Percentiles rank a stretch among this genome's conserved stretches.
phyloP scores from a whole-genome alignment of 2,113 vertebrate genomes.

The Myiozetetes cayanensis region DNA sequence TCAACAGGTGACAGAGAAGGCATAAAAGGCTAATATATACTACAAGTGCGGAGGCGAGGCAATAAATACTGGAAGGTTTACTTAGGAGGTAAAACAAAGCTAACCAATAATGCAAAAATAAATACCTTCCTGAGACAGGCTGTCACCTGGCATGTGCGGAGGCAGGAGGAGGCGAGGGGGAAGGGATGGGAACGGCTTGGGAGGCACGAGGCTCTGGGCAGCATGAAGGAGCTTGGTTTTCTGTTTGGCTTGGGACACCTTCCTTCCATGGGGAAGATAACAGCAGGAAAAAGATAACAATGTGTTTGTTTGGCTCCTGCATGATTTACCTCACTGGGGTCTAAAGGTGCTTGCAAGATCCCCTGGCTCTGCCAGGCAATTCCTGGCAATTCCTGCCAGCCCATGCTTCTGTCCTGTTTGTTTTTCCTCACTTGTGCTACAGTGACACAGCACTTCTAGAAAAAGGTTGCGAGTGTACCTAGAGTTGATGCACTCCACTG shows the following conservation, averaged over 20 bases:
- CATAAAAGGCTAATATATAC: constrained; percentile 78
- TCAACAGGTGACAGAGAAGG: constrained; percentile 87
- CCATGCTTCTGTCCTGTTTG: rapidly evolving
- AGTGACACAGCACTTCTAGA: background rate
- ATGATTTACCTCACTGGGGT: background rate
- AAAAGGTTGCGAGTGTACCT: rapidly evolving
- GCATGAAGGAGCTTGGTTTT: background rate
- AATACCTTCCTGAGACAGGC: constrained; percentile 54
- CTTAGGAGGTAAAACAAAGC: constrained; percentile 68
- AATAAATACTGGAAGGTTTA: constrained; percentile 67
- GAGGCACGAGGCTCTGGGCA: background rate
- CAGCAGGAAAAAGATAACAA: background rate
- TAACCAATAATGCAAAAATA: constrained; percentile 60
- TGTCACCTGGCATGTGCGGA: constrained; percentile 15
- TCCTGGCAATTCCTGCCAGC: background rate
- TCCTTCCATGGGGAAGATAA: background rate
- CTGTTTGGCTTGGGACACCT: background rate
- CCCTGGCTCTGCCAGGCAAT: background rate
- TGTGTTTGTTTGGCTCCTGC: background rate
- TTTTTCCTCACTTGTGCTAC: background rate
- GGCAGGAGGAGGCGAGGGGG: background rate
- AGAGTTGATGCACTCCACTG: background rate
- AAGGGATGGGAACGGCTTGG: background rate
- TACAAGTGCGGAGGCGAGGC: constrained; percentile 62
- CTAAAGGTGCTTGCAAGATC: background rate